Evolutionary conservation across 2,797 vertebrate species (phyloP), one percentile per base, ranked within the genome.

Genomic region (Loriculus beryllinus): DNA sequence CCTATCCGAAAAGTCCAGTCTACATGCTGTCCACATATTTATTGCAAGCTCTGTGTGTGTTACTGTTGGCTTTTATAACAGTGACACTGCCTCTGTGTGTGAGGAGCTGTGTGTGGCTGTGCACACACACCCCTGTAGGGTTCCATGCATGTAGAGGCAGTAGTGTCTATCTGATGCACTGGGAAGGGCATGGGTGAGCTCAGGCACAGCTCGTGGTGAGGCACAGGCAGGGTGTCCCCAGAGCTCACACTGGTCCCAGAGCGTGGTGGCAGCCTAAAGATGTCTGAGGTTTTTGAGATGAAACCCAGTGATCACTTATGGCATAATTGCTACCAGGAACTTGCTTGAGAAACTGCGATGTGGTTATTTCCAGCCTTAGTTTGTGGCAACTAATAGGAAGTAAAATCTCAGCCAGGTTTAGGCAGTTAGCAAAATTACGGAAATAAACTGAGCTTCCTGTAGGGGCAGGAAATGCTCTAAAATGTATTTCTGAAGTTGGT

Each of bases 151-250:
- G 14, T 0, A 2, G 47, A 1, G 2, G 20, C 31, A 42, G 45
- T 6, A 76, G n/a, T 28, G 22, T 20, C 33, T 33, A 14, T 13
- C 9, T n/a, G 19, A 23, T 4, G 28, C 28, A 9, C 0, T 0
- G 63, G 35, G 31, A 56, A 18, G 21, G 29, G n/a, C 51, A 40
- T 0, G 0, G 48, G 15, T 6, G 40, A 47, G 12, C 31, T 62
- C 42, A 18, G 19, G 31, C 33, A 67, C 14, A 6, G 35, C 31
- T 82, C 0, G 0, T 17, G 43, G 35, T 0, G 3, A 45, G 18
- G 14, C 0, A 0, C 21, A 18, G 29, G 21, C 21, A 51, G 14
- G 14, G 21, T 76, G 23, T 33, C 22, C 39, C 33, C 39, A 52
- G 20, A 62, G 26, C 12, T 54, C 57, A 57, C 17, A 13, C 15